phyloP scores from a whole-genome alignment of 2,113 vertebrate species.

The Haemorhous mexicanus region DNA sequence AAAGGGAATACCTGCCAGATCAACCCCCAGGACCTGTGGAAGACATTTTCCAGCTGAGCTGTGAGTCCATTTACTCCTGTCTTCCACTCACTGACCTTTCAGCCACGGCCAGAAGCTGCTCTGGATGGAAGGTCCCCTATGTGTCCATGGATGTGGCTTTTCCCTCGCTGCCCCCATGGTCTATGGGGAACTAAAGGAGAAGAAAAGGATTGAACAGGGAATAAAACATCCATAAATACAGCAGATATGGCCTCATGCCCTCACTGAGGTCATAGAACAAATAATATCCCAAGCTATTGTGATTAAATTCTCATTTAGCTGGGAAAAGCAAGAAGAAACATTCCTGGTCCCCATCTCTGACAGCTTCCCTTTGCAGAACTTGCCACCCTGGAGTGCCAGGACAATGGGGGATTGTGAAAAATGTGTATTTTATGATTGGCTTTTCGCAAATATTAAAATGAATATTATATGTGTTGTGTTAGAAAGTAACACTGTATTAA shows the following conservation, averaged over 20 bases:
- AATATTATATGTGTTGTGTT: too few species aligned
- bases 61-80: neutral
- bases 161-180: too few species aligned
- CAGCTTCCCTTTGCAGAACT: neutral
- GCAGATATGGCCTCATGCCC: neutral
- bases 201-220: neutral
- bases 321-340: neutral
- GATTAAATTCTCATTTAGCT: neutral
- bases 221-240: neutral
- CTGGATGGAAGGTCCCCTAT: conserved; percentile 93
- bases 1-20: neutral
- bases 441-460: too few species aligned
- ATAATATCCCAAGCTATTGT: too few species aligned
- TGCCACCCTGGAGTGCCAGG: neutral
- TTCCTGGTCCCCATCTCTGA: neutral
- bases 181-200: neutral
- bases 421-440: too few species aligned
- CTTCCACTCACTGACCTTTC: conserved; percentile 80
- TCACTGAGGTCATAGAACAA: neutral
- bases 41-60: neutral
- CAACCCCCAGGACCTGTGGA: neutral
- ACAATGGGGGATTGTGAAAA: too few species aligned
- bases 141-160: conserved; percentile 79
- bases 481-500: too few species aligned
- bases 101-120: conserved; percentile 92